Conservation (phyloP, 2,888 invertebrate genomes). For the Nomada flava region DNA sequence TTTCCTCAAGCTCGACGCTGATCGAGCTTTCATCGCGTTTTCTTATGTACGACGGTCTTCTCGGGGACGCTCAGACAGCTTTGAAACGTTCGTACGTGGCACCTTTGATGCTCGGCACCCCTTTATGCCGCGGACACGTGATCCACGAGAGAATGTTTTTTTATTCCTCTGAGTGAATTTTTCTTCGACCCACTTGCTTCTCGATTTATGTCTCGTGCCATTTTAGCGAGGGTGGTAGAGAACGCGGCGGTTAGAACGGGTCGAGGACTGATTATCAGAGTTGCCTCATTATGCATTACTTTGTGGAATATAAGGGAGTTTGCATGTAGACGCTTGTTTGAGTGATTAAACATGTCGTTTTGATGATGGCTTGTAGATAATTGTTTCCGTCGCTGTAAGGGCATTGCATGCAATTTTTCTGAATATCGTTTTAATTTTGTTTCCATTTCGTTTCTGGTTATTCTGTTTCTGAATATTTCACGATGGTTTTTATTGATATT, state of each 20-base stretch:
- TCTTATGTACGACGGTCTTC: background rate
- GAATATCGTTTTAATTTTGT: too few species aligned
- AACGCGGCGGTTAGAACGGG: background rate
- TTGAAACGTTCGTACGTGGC: conserved; percentile 28
- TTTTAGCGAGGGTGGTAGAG: too few species aligned
- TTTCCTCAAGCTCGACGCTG: conserved; percentile 35
- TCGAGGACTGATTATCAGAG: background rate
- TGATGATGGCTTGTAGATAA: too few species aligned
- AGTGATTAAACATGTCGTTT: too few species aligned
- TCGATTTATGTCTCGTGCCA: background rate
- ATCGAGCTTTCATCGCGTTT: conserved; percentile 52
- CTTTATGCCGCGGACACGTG: conserved; percentile 1
- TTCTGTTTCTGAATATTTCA: too few species aligned
- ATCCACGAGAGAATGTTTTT: background rate
- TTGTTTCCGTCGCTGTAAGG: too few species aligned
- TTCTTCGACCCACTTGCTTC: background rate
- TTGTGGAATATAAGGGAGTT: background rate
- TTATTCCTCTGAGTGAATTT: background rate
- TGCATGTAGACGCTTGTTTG: too few species aligned
- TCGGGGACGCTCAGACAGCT: conserved; percentile 1
- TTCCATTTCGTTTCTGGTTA: too few species aligned
- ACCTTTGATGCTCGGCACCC: conserved; percentile 22
- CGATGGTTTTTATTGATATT: too few species aligned
- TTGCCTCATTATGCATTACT: background rate
- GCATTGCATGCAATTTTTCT: too few species aligned